Evolutionary conservation across 1,140 invertebrate genomes (phyloP).

Genomic region (Caenorhabditis brenneri): DNA sequence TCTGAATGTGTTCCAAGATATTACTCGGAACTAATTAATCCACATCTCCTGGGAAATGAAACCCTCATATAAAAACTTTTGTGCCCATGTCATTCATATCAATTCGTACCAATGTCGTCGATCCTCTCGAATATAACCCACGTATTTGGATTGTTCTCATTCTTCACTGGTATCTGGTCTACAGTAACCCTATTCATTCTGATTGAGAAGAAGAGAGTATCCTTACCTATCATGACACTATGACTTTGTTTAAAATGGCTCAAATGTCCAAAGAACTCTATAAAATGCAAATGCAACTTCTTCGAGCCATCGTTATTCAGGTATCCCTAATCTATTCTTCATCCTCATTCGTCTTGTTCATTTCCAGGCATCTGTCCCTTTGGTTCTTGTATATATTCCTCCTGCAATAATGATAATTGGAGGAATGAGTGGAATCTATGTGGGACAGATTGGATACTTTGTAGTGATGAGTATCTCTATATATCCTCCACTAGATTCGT

Average conservation of each 20-base stretch:
- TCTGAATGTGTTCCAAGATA: no score
- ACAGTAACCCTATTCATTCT: neutral
- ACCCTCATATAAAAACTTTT: no score
- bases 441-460: neutral
- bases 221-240: neutral
- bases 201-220: no score
- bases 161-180: neutral
- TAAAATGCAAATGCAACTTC: conserved; percentile 16
- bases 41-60: no score
- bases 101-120: no score
- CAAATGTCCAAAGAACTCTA: conserved; percentile 3
- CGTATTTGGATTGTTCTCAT: neutral
- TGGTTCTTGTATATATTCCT: neutral
- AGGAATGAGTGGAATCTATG: neutral
- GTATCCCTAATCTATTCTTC: neutral
- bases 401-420: neutral
- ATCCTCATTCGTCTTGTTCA: neutral
- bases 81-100: no score
- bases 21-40: no score
- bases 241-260: neutral
- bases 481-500: neutral
- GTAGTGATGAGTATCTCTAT: neutral
- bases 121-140: no score
- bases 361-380: neutral
- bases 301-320: neutral